phyloP scores from a whole-genome alignment of 2,797 vertebrate genomes.

The Antrozous pallidus region DNA sequence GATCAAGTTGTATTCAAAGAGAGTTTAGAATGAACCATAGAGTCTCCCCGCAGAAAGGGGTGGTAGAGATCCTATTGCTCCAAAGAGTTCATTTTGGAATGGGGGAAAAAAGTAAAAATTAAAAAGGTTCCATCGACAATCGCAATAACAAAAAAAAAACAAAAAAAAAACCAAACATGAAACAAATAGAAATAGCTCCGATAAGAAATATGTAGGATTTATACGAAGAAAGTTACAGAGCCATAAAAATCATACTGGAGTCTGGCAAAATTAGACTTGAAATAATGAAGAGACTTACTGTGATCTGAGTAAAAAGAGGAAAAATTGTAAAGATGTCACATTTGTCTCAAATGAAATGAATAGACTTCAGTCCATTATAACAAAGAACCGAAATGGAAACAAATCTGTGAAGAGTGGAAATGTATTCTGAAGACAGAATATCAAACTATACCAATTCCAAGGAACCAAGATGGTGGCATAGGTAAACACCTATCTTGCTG shows the following conservation, averaged over 20 bases:
- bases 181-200: constrained; percentile 10
- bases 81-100: constrained; percentile 68
- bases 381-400: background rate
- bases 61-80: constrained; percentile 59
- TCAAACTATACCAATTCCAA: background rate
- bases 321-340: constrained; percentile 26
- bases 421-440: constrained; percentile 9
- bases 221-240: constrained; percentile 22
- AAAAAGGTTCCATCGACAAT: constrained; percentile 49
- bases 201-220: background rate
- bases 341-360: constrained; percentile 31
- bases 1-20: constrained; percentile 35
- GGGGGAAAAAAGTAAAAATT: background rate
- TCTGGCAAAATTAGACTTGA: constrained; percentile 32
- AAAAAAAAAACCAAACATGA: no score
- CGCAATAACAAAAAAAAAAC: constrained; percentile 44
- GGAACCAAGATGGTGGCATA: no score
- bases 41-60: constrained; percentile 37
- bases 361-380: background rate
- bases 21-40: constrained; percentile 65
- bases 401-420: constrained; percentile 35
- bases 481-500: no score
- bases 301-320: constrained; percentile 37
- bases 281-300: constrained; percentile 24
- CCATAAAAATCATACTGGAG: background rate